Evolutionary conservation across 2,888 invertebrate species (phyloP), one percentile per base, ranked within the genome.

Genomic region (Trypoxylon attenuatum): DNA sequence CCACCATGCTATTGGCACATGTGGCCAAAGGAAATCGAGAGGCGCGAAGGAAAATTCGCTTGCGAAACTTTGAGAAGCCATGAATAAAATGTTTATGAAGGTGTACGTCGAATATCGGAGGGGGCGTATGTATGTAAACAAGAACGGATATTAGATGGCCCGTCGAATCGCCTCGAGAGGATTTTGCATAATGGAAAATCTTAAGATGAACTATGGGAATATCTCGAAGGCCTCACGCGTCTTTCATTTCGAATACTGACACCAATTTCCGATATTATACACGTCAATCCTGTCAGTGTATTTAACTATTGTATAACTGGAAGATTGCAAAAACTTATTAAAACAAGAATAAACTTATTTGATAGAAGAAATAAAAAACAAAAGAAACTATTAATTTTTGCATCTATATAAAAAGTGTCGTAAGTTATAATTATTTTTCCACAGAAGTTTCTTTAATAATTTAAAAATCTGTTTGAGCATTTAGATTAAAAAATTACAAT

Each of bases 41-140:
- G 33, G 8, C 3, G 3, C 5, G 33, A 10, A 33, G 13, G 33
- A 33, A 13, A 5, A n/a, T 33, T 33, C 33, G 33, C n/a, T 4
- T 10, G n/a, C 5, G 33, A 33, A 33, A 33, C 10, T 33, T 33
- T 33, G n/a, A 13, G 33, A 33, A 33, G 33, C 33, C 33, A 33
- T 33, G 33, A 33, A 33, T 33, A 33, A 33, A 33, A 33, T 33
- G 33, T 33, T 33, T 33, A 33, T 33, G 33, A 33, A 33, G 33
- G 33, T 33, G 33, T 33, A 33, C 33, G 33, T 33, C 33, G 33
- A 33, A 33, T 33, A 33, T 33, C 33, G 33, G 33, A 10, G 33
- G n/a, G n/a, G 33, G 33, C n/a, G 33, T 8, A 13, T 33, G 33
- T 33, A 33, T 33, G 33, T 33, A 33, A 33, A 33, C 33, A 33